These are phyloP conservation scores for Lasius fuliginosus DNA, from an alignment of 2,888 invertebrate species.

Conservation along the genomic window DNA sequence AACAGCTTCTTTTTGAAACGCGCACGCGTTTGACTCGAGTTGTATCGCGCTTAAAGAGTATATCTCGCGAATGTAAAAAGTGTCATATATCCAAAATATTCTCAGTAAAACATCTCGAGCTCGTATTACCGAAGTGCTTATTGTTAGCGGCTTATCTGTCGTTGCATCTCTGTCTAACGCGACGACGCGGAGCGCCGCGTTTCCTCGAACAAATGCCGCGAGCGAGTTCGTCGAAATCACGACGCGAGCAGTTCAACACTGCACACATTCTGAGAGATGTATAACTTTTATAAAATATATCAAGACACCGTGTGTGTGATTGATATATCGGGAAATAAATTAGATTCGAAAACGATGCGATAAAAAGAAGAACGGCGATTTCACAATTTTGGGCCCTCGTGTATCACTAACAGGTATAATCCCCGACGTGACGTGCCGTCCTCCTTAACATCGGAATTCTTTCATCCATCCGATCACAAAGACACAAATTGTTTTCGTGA, in stretches of 20 bases:
- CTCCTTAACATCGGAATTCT: constrained; percentile 27
- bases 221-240: background rate
- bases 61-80: background rate
- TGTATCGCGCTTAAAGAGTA: background rate
- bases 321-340: constrained; percentile 32
- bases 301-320: background rate
- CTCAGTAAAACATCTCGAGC: background rate
- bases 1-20: background rate
- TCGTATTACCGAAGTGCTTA: too few species aligned
- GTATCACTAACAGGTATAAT: constrained; percentile 41
- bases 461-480: constrained; percentile 50
- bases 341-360: constrained; percentile 25
- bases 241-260: background rate
- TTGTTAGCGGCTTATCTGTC: too few species aligned
- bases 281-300: constrained; percentile 5
- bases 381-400: background rate
- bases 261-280: background rate
- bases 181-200: background rate
- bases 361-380: background rate
- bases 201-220: background rate
- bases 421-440: constrained; percentile 33
- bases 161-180: too few species aligned
- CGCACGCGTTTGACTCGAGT: background rate
- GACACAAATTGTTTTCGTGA: constrained; percentile 71
- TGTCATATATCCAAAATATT: background rate